Conservation (phyloP, 2,113 vertebrate genomes). For the Eurystomus gularis region DNA sequence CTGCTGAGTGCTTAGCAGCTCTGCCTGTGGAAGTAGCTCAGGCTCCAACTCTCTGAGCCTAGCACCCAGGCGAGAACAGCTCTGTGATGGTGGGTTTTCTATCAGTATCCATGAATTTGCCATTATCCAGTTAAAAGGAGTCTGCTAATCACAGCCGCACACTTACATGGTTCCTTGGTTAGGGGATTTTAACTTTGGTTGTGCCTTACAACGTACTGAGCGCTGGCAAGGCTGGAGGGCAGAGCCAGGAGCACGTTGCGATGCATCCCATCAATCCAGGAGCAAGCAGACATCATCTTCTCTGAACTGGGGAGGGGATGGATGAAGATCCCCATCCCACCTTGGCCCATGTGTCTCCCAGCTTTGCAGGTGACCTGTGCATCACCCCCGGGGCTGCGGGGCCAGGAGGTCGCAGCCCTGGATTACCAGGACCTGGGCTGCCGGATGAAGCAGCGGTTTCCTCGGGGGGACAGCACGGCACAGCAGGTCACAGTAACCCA, state of each 20-base stretch:
- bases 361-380: constrained; percentile 24
- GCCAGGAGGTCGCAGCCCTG: background rate
- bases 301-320: background rate
- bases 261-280: background rate
- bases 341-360: background rate
- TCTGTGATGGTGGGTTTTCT: background rate
- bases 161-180: background rate
- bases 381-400: background rate
- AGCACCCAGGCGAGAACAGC: background rate
- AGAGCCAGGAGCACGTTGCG: background rate
- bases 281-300: fast-evolving
- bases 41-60: background rate
- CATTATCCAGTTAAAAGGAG: background rate
- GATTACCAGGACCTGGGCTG: constrained; percentile 29
- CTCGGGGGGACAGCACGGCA: background rate
- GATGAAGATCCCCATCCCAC: background rate
- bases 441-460: background rate
- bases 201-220: background rate
- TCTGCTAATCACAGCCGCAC: background rate
- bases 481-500: background rate
- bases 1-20: background rate
- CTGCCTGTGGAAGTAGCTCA: background rate
- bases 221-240: fast-evolving
- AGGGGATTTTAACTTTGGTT: background rate
- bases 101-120: background rate